These are phyloP conservation scores for Lichenostomus cassidix DNA, from an alignment of 2,113 vertebrate genomes.

Conservation along the genomic window DNA sequence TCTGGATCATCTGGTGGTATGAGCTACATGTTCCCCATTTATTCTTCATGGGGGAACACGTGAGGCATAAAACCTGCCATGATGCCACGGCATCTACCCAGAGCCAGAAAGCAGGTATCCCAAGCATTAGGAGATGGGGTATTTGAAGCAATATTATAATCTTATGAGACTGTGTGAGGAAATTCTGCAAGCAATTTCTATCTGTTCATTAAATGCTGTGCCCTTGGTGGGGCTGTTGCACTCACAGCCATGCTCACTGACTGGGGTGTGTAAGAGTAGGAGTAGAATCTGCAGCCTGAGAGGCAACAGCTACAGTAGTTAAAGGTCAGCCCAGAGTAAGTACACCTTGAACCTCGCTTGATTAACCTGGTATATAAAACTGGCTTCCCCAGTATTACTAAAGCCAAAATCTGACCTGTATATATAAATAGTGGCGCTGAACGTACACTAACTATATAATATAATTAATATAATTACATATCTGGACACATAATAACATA, in stretches of 20 bases:
- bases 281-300: neutral
- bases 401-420: neutral
- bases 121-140: neutral
- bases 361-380: neutral
- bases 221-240: neutral
- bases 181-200: neutral
- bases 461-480: neutral
- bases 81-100: accelerated
- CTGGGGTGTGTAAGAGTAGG: accelerated
- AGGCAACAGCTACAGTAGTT: neutral
- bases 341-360: neutral
- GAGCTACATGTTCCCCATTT: neutral
- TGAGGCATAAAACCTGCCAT: neutral
- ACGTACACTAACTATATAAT: neutral
- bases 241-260: accelerated
- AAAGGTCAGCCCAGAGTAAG: neutral
- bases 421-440: neutral
- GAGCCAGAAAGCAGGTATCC: neutral
- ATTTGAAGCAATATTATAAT: neutral
- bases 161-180: neutral
- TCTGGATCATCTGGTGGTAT: neutral
- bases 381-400: neutral
- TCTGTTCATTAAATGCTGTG: neutral
- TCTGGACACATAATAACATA: neutral
- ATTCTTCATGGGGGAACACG: neutral